These are phyloP conservation scores for Macroramphosus scolopax DNA, from an alignment of 2,797 vertebrate genomes.

Conservation along the genomic window DNA sequence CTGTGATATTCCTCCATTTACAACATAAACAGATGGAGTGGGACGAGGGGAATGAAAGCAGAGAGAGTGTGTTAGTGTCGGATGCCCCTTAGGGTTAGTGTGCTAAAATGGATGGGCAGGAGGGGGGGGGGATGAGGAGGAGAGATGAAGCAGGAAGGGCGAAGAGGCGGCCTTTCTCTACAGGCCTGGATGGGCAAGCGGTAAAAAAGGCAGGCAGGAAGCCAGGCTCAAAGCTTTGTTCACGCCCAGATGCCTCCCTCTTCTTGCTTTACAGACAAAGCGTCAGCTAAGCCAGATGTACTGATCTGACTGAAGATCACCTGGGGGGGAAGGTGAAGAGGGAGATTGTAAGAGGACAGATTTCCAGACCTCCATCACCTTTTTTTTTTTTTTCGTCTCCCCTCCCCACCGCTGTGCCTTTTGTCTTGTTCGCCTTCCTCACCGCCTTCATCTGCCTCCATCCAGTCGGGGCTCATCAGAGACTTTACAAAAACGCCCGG, in stretches of 20 bases:
- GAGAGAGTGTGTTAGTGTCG: constrained; percentile 78
- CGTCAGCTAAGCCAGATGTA: constrained; percentile 81
- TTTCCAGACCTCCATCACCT: constrained; percentile 33
- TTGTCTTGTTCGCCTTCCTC: constrained; percentile 10
- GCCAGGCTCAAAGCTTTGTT: constrained; percentile 82
- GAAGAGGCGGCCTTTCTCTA: constrained; percentile 52
- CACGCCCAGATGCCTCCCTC: constrained; percentile 75
- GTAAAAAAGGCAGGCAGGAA: constrained; percentile 68
- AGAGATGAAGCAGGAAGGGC: constrained; percentile 84
- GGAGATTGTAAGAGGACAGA: not conserved
- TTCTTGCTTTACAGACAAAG: constrained; percentile 77
- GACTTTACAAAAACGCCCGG: too few relatives aligned
- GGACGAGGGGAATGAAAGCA: constrained; percentile 58
- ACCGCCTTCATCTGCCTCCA: constrained; percentile 10
- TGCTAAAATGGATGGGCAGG: constrained; percentile 89
- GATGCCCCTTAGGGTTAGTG: constrained; percentile 80
- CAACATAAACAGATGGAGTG: constrained; percentile 70
- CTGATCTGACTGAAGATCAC: constrained; percentile 72
- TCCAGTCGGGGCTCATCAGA: constrained; percentile 15
- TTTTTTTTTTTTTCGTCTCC: constrained; percentile 29
- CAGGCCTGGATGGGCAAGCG: too few relatives aligned
- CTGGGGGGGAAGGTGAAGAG: constrained; percentile 57
- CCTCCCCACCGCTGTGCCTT: not conserved
- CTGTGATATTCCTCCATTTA: constrained; percentile 83
- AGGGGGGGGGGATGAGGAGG: constrained; percentile 83